A percentile compares a stretch with the other conserved stretches of the same genome.
phyloP scores from a whole-genome alignment of 2,797 vertebrate species.

The Rachycentron canadum region DNA sequence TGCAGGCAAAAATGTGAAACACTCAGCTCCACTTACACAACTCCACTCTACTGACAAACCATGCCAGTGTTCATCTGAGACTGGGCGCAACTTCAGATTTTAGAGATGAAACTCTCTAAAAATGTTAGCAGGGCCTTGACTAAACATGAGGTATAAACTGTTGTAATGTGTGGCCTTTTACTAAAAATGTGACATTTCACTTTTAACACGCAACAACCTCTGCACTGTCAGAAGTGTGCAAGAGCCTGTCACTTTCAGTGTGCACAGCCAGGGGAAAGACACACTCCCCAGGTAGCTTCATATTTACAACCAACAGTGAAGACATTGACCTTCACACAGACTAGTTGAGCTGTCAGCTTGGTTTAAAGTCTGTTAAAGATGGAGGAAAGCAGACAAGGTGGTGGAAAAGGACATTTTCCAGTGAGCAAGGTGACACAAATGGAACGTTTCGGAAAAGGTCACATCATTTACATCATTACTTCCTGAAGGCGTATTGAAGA shows the following conservation, averaged over 20 bases:
- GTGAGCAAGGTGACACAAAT: slow-evolving; percentile 49
- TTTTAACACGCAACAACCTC: slow-evolving; percentile 8
- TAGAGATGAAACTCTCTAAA: slow-evolving; percentile 14
- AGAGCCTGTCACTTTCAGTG: slow-evolving; percentile 14
- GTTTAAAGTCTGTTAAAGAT: slow-evolving; percentile 46
- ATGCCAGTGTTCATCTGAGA: slow-evolving; percentile 6
- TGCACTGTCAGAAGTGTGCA: slow-evolving; percentile 21
- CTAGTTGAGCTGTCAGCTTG: slow-evolving; percentile 57
- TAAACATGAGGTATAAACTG: slow-evolving; percentile 11
- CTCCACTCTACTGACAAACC: slow-evolving; percentile 18
- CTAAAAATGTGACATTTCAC: slow-evolving; percentile 34
- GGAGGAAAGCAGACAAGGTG: slow-evolving; percentile 46
- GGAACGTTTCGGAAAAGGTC: slow-evolving; percentile 63
- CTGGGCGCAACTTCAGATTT: slow-evolving; percentile 22
- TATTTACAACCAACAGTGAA: slow-evolving; percentile 42
- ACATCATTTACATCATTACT: slow-evolving; percentile 60
- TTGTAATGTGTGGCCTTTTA: slow-evolving; percentile 45
- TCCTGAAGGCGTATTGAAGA: slow-evolving; percentile 34
- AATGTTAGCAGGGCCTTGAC: slow-evolving; percentile 25
- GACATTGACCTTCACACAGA: slow-evolving; percentile 68
- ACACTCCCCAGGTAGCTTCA: slow-evolving; percentile 48
- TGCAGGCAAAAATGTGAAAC: slow-evolving; percentile 6
- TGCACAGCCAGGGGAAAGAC: slow-evolving; percentile 13
- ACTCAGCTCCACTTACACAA: background rate
- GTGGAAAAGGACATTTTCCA: slow-evolving; percentile 15